phyloP scores from a whole-genome alignment of 2,797 vertebrate species.

The Hydrolagus colliei region DNA sequence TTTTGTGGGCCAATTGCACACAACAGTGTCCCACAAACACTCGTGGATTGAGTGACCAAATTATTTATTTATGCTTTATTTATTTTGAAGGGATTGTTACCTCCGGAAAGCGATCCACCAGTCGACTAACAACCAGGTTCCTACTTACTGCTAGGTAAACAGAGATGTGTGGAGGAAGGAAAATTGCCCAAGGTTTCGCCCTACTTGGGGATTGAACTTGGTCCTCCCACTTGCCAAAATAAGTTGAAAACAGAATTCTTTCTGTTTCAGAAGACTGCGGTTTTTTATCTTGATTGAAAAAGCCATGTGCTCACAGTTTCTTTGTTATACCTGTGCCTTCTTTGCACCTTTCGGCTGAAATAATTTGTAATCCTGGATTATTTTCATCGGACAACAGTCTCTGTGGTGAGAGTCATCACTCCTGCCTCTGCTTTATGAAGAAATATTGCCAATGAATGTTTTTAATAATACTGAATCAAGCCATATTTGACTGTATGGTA shows the following conservation, averaged over 20 bases:
- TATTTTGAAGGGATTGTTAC: no score
- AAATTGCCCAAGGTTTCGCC: no score
- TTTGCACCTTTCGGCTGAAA: background rate
- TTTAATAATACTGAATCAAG: background rate
- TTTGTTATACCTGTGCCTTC: background rate
- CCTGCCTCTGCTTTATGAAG: background rate
- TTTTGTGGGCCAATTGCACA: no score
- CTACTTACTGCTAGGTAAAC: no score
- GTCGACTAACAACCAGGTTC: no score
- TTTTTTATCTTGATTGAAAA: background rate
- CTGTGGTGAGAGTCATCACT: background rate
- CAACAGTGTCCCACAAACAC: no score
- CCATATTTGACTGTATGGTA: background rate
- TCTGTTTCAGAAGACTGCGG: background rate
- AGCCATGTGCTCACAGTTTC: background rate
- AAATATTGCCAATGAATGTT: background rate
- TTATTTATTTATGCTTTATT: no score
- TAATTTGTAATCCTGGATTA: background rate
- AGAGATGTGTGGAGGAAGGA: no score
- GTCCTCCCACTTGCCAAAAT: background rate
- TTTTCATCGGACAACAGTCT: background rate
- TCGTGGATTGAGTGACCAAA: no score
- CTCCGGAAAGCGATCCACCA: no score
- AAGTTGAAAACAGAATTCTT: background rate
- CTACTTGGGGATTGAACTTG: no score